phyloP scores from a whole-genome alignment of 1,140 invertebrate species.

The Kradibia gibbosae region DNA sequence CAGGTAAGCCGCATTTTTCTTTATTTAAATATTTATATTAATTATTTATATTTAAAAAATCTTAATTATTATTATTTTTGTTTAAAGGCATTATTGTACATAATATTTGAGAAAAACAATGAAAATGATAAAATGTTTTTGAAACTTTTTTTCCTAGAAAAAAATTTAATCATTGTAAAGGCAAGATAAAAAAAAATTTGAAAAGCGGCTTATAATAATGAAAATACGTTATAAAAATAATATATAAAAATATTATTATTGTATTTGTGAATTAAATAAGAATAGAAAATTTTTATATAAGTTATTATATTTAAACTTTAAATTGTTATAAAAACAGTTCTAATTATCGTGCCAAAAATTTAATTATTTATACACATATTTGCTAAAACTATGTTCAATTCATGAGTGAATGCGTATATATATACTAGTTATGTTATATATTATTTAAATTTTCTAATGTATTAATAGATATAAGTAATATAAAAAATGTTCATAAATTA shows the following conservation, averaged over 20 bases:
- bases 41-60: too few relatives aligned
- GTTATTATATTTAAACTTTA: neutral
- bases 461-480: too few relatives aligned
- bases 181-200: neutral
- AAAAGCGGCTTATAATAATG: neutral
- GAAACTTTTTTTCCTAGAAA: too few relatives aligned
- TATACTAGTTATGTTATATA: too few relatives aligned
- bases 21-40: too few relatives aligned
- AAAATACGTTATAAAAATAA: slow-evolving; percentile 19
- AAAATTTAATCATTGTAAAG: too few relatives aligned
- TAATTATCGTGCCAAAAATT: slow-evolving; percentile 38
- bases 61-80: too few relatives aligned
- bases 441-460: too few relatives aligned
- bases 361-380: neutral
- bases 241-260: slow-evolving; percentile 25
- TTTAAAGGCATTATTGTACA: slow-evolving; percentile 20
- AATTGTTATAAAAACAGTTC: neutral
- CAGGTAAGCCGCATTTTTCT: too few relatives aligned
- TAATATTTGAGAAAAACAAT: too few relatives aligned
- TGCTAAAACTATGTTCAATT: neutral
- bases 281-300: slow-evolving; percentile 21
- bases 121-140: too few relatives aligned
- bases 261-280: slow-evolving; percentile 36
- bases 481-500: too few relatives aligned
- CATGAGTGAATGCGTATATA: neutral